Conservation (phyloP, 1,140 invertebrate species). For the Sycobia sp. region DNA sequence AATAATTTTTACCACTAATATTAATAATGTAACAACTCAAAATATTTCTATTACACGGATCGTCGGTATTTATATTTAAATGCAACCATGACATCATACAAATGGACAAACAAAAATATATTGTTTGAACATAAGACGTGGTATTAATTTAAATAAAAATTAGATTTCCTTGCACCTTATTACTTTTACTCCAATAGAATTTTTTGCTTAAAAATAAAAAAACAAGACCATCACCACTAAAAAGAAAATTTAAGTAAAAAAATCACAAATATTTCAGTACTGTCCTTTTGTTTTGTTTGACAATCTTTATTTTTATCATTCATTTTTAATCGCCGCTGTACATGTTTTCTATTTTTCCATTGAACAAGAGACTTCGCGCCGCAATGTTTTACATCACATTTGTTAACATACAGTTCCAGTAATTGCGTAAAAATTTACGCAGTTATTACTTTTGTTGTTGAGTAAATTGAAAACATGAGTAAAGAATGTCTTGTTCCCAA, state of each 20-base stretch:
- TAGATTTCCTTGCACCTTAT: no score
- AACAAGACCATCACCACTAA: no score
- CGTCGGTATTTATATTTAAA: slow-evolving; percentile 18
- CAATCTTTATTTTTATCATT: slow-evolving; percentile 32
- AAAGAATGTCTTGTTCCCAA: slow-evolving; percentile 16
- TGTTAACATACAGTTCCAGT: slow-evolving; percentile 11
- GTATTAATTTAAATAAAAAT: no score
- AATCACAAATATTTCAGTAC: slow-evolving; percentile 26
- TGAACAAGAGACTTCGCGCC: slow-evolving; percentile 29
- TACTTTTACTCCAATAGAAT: no score
- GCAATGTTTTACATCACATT: slow-evolving; percentile 22
- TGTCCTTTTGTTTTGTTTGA: slow-evolving; percentile 30
- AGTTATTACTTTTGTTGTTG: not conserved
- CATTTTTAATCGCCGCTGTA: slow-evolving; percentile 33
- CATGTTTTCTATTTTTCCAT: slow-evolving; percentile 29
- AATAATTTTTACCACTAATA: slow-evolving; percentile 7
- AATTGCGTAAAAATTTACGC: not conserved
- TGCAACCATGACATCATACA: slow-evolving; percentile 16
- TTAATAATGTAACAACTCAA: slow-evolving; percentile 9
- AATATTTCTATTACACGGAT: slow-evolving; percentile 4
- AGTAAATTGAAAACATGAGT: slow-evolving; percentile 12
- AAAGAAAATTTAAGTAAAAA: slow-evolving; percentile 8
- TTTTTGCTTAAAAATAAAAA: no score
- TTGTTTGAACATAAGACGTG: no score
- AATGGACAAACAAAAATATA: slow-evolving; percentile 1